These are phyloP conservation scores for Antennarius striatus DNA, from an alignment of 2,113 vertebrate species.

Conservation along the genomic window DNA sequence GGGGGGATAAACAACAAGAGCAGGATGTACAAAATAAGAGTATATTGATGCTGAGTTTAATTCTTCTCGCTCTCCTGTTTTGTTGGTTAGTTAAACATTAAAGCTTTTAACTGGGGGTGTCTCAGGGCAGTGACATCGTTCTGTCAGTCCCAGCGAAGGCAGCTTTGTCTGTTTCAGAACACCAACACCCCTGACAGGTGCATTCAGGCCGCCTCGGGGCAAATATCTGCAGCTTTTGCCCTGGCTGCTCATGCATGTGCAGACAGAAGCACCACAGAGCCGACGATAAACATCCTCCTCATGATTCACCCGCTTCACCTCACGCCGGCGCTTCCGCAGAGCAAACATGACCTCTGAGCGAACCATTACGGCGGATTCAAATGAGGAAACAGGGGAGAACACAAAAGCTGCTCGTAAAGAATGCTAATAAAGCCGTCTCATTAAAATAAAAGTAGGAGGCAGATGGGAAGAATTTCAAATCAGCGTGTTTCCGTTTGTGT, in stretches of 20 bases:
- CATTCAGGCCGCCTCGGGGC: slow-evolving; percentile 11
- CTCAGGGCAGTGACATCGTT: slow-evolving; percentile 23
- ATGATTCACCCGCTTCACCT: neutral
- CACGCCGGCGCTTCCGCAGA: neutral
- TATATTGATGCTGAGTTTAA: slow-evolving; percentile 41
- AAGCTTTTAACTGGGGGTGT: slow-evolving; percentile 19
- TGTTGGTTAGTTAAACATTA: slow-evolving; percentile 48
- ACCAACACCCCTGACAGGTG: slow-evolving; percentile 26
- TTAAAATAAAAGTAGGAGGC: neutral
- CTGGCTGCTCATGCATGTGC: neutral
- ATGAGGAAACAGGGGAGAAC: neutral
- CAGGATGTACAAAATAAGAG: slow-evolving; percentile 41
- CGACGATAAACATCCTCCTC: slow-evolving; percentile 1
- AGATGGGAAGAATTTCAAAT: neutral
- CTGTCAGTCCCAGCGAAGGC: slow-evolving; percentile 24
- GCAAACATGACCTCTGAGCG: neutral
- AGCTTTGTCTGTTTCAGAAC: slow-evolving; percentile 18
- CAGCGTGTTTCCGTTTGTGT: no score
- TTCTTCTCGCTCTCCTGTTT: slow-evolving; percentile 15
- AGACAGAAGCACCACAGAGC: slow-evolving; percentile 5
- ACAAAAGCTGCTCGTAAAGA: neutral
- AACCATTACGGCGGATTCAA: neutral
- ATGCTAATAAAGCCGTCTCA: slow-evolving; percentile 4
- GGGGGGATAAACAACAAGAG: slow-evolving; percentile 31
- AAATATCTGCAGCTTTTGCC: slow-evolving; percentile 18